Evolutionary conservation across 2,797 vertebrate genomes (phyloP).

Genomic region (Esox masquinongy): DNA sequence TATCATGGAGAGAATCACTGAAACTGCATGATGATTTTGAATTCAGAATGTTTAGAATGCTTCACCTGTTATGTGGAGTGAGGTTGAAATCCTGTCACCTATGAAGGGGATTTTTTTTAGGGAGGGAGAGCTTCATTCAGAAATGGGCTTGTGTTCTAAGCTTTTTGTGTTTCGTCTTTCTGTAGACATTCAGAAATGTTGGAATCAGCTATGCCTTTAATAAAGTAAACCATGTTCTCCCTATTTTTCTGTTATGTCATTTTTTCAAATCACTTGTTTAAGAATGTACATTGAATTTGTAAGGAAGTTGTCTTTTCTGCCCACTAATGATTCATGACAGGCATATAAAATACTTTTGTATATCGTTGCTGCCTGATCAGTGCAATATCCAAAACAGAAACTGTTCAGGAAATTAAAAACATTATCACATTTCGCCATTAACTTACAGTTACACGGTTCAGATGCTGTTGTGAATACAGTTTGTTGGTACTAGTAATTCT

Average conservation of each 20-base stretch:
- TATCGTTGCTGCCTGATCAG: no score
- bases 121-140: conserved; percentile 57
- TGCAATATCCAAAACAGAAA: no score
- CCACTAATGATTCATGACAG: no score
- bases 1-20: conserved; percentile 37
- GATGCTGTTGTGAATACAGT: no score
- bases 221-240: conserved; percentile 87
- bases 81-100: conserved; percentile 46
- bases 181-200: conserved; percentile 85
- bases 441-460: no score
- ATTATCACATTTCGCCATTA: no score
- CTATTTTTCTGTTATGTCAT: conserved; percentile 54
- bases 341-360: no score
- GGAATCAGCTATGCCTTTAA: conserved; percentile 93
- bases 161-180: conserved; percentile 82
- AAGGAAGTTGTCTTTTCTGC: not conserved
- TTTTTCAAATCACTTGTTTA: not conserved
- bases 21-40: conserved; percentile 76
- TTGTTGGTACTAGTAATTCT: no score
- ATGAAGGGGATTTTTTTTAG: conserved; percentile 40
- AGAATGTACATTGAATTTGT: not conserved
- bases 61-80: conserved; percentile 43
- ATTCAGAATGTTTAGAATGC: conserved; percentile 62
- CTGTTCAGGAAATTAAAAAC: no score
- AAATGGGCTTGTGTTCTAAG: conserved; percentile 79